These are phyloP conservation scores for Dendrolimus pini DNA, from an alignment of 2,888 invertebrate genomes.

Conservation along the genomic window DNA sequence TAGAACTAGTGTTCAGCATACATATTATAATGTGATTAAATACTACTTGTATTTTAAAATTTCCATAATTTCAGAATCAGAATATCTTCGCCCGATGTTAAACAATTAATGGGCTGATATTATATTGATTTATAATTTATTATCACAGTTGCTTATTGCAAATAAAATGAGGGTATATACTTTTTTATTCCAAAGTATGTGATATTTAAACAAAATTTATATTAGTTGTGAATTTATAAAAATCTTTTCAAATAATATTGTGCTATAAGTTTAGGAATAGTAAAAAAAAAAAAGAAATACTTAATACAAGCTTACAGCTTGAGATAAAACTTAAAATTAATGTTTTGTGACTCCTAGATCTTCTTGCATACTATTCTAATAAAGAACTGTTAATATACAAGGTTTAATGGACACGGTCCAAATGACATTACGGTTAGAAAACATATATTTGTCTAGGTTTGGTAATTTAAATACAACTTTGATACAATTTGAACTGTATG, in stretches of 20 bases:
- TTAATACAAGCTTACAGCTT: constrained; percentile 33
- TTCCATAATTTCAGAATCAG: too few relatives aligned
- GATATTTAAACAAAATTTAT: constrained; percentile 5
- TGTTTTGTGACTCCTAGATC: constrained; percentile 40
- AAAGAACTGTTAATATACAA: too few relatives aligned
- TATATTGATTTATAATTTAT: constrained; percentile 45
- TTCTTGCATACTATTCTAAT: too few relatives aligned
- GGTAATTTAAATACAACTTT: too few relatives aligned
- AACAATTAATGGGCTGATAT: constrained; percentile 16
- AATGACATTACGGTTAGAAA: too few relatives aligned
- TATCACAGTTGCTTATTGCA: constrained; percentile 68
- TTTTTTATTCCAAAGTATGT: constrained; percentile 1
- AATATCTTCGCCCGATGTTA: constrained; percentile 4
- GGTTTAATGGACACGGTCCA: too few relatives aligned
- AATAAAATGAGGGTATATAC: constrained; percentile 25
- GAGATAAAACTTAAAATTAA: constrained; percentile 42
- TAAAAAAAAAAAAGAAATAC: constrained; percentile 11
- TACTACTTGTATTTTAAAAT: too few relatives aligned
- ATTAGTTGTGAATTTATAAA: too few relatives aligned
- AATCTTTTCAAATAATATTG: not conserved
- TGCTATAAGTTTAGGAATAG: not conserved
- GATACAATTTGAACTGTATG: too few relatives aligned
- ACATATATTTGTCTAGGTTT: too few relatives aligned
- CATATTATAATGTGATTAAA: too few relatives aligned
- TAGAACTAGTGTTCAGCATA: too few relatives aligned